These are phyloP conservation scores for Euzophera pinguis DNA, from an alignment of 2,888 invertebrate genomes.

Conservation along the genomic window DNA sequence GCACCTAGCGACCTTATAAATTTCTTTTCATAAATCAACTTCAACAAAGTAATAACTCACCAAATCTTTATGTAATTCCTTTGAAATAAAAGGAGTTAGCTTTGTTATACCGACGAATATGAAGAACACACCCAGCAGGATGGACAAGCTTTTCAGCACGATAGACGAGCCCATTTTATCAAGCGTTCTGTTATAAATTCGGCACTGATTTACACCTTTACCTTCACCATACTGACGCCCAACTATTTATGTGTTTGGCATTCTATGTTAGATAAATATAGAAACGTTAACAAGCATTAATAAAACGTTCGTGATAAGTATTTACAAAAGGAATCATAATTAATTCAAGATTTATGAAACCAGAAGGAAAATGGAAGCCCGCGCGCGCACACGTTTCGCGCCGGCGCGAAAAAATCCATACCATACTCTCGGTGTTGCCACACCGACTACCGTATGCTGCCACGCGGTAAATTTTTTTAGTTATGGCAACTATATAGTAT, in stretches of 20 bases:
- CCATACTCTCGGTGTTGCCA: slow-evolving; percentile 26
- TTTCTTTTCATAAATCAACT: slow-evolving; percentile 22
- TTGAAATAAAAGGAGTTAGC: slow-evolving; percentile 93
- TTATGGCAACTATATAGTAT: too few species aligned
- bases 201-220: slow-evolving; percentile 33
- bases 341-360: slow-evolving; percentile 18
- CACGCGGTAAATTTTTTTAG: too few species aligned
- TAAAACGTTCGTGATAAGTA: neutral
- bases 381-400: slow-evolving; percentile 55
- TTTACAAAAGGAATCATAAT: slow-evolving; percentile 18
- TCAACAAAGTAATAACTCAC: slow-evolving; percentile 78
- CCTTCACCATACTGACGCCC: slow-evolving; percentile 10
- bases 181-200: slow-evolving; percentile 25
- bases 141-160: slow-evolving; percentile 93
- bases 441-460: neutral
- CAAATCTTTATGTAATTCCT: slow-evolving; percentile 97
- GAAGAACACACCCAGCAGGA: slow-evolving; percentile 95
- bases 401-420: slow-evolving; percentile 78
- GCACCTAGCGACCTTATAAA: slow-evolving; percentile 59
- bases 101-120: slow-evolving; percentile 97
- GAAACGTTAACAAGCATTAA: slow-evolving; percentile 3
- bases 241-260: slow-evolving; percentile 9
- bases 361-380: slow-evolving; percentile 18
- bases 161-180: slow-evolving; percentile 82
- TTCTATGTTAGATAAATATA: slow-evolving; percentile 5